Conservation (phyloP, 1,140 invertebrate species). For the Drosophila pseudoananassae region DNA sequence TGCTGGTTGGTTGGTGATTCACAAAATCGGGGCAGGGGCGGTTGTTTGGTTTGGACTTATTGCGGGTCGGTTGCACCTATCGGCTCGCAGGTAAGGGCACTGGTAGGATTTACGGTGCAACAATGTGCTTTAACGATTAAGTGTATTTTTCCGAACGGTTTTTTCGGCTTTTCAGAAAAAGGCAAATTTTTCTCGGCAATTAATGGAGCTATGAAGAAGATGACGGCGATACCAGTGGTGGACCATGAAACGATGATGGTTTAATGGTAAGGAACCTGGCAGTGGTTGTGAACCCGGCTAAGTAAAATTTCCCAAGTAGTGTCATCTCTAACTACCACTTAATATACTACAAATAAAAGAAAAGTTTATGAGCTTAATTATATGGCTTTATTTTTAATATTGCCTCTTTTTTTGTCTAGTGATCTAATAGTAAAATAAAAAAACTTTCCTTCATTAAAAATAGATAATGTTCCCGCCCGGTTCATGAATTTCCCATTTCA, state of each 20-base stretch:
- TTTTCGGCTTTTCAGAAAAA: slow-evolving; percentile 12
- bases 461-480: no score
- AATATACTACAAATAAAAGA: no score
- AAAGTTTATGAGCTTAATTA: no score
- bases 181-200: slow-evolving; percentile 25
- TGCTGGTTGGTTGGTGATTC: slow-evolving; percentile 60
- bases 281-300: not conserved
- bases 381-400: no score
- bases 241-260: not conserved
- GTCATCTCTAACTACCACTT: not conserved
- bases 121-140: no score
- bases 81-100: slow-evolving; percentile 5
- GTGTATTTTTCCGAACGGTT: slow-evolving; percentile 4
- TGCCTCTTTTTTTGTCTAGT: no score
- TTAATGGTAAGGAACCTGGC: not conserved
- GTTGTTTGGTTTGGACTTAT: slow-evolving; percentile 26
- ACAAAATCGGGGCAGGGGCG: slow-evolving; percentile 65
- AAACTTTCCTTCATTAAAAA: no score
- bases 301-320: not conserved
- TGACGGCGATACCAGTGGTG: slow-evolving; percentile 25
- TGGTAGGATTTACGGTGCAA: not conserved
- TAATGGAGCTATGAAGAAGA: slow-evolving; percentile 35
- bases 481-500: no score
- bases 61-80: not conserved
- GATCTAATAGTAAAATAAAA: no score